Evolutionary conservation across 2,888 invertebrate species (phyloP), one percentile per base, ranked within the genome.

Genomic region (Periphyllus acericola): DNA sequence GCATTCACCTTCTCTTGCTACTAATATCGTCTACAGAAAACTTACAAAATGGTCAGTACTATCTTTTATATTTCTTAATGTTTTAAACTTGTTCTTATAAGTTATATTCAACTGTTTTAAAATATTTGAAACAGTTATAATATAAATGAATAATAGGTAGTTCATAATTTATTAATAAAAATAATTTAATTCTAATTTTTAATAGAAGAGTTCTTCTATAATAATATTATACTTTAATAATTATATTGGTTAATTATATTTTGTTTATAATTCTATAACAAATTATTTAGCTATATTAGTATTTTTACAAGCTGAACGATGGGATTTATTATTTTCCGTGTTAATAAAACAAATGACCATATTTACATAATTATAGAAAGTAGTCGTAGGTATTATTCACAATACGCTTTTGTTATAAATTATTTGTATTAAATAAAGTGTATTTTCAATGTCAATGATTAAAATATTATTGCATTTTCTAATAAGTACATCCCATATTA

Each of bases 31-130:
- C 81, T 34, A 66, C 80, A 80, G 81, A 87, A 74, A 60, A 87
- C 81, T 75, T 19, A 74, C 87, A 74, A 74, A 60, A 87, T 87
- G 87, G 87, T 87, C 32, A 81, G 80, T 87, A 87, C 68, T 68
- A 17, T 4, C 32, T 6, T 76, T 17, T 84, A 52, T 32, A 40
- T 60, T 36, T 60, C 21, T 9, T 60, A 84, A 76, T 46, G 25
- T 76, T 84, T 84, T 72, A 32, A 68, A 82, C 11, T 66, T 9
- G 17, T 32, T 71, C 17, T 71, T 32, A 71, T 32, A 29, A 29
- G 6, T 71, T 32, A 32, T 71, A 29, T 14, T 14, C 1, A 11
- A 71, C 32, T 32, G 68, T 68, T 29, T 68, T 68, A 29, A 68
- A n/a, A 25, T 11, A 68, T 2, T n/a, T 66, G n/a, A 68, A 66